Percentiles rank a stretch among this genome's conserved stretches.
phyloP scores from a whole-genome alignment of 1,140 invertebrate genomes.

The Diprion similis region DNA sequence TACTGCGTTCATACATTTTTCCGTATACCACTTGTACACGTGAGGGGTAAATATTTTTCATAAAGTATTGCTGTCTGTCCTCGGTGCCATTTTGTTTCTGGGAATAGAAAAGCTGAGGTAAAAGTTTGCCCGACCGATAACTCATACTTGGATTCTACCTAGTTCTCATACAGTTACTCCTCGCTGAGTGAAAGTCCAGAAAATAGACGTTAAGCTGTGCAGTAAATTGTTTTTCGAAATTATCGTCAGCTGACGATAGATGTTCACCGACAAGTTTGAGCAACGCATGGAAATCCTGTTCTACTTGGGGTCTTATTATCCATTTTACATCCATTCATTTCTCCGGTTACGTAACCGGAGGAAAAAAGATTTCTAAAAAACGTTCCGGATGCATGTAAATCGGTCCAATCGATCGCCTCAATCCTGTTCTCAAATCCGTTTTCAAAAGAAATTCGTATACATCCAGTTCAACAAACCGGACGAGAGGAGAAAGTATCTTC shows the following conservation, averaged over 20 bases:
- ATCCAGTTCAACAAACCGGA: no score
- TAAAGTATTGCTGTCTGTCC: slow-evolving; percentile 14
- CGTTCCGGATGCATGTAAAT: no score
- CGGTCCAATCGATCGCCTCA: no score
- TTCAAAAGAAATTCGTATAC: no score
- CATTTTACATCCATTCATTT: no score
- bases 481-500: no score
- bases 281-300: not conserved
- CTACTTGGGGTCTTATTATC: not conserved
- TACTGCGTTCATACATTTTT: no score
- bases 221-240: not conserved
- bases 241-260: not conserved
- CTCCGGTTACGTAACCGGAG: no score
- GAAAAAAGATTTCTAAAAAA: no score
- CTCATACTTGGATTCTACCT: slow-evolving; percentile 9
- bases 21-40: no score
- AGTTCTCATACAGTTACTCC: not conserved
- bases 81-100: not conserved
- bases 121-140: slow-evolving; percentile 39
- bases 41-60: not conserved
- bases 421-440: no score
- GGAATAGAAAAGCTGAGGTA: slow-evolving; percentile 29
- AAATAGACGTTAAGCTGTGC: slow-evolving; percentile 26
- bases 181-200: slow-evolving; percentile 37
- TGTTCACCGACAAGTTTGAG: slow-evolving; percentile 17